Conservation (phyloP, 2,113 vertebrate genomes). For the Limnothrissa miodon region DNA sequence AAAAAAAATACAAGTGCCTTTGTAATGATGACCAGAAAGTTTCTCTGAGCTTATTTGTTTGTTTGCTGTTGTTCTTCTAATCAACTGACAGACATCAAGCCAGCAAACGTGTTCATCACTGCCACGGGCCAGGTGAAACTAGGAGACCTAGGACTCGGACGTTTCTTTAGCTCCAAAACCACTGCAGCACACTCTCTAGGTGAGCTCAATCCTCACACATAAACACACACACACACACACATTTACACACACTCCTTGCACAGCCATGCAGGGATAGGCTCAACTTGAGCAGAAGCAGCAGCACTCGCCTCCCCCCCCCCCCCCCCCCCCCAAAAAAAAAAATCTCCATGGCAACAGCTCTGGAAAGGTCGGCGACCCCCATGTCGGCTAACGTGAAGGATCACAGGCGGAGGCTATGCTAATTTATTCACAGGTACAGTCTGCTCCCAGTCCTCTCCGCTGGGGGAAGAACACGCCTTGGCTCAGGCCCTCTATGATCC, state of each 20-base stretch:
- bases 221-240: background rate
- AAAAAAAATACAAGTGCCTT: background rate
- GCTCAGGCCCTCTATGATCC: background rate
- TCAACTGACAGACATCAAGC: slow-evolving; percentile 79
- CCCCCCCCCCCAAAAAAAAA: too few relatives aligned
- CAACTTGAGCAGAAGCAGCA: slow-evolving; percentile 4
- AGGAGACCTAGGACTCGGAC: slow-evolving; percentile 83
- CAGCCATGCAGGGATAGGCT: background rate
- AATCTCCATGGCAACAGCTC: background rate
- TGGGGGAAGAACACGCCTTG: background rate
- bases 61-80: background rate
- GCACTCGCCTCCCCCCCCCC: too few relatives aligned
- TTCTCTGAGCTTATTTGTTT: background rate
- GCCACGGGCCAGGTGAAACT: slow-evolving; percentile 84
- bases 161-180: slow-evolving; percentile 87
- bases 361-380: slow-evolving; percentile 2
- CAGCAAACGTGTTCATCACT: slow-evolving; percentile 87
- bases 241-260: background rate
- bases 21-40: background rate
- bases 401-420: slow-evolving; percentile 5
- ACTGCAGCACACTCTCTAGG: slow-evolving; percentile 86
- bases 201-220: slow-evolving; percentile 54
- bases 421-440: slow-evolving; percentile 14
- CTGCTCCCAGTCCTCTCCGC: background rate
- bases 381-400: slow-evolving; percentile 3